Base-by-base conservation (phyloP, 1,140 invertebrate genomes). In the Chlorops oryzae region DNA sequence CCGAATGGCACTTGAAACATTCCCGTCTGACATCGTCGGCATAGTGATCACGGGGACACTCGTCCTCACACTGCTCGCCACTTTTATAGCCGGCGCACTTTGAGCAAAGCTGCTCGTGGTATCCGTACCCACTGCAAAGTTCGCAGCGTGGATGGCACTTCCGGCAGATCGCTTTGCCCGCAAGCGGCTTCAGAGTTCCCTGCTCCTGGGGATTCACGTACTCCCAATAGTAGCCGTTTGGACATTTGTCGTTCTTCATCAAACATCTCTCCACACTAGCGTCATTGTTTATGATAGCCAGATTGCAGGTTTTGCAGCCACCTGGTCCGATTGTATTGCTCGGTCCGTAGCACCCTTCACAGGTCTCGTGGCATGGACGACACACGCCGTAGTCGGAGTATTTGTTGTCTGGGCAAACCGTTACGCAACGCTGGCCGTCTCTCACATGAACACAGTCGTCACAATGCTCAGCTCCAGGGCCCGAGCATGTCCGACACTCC, bases 71-170 rank as follows among this genome's bases (percentile, higher is more conserved):
- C 62, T 92, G 89, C 59, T 94, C 89, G 1, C 87, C 88, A 47
- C 84, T 79, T 59, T 89, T 89, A 64, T 88, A 95, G 37, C 84
- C 83, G 5, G 82, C 80, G 65, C 92, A 96, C 58, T 91, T 83
- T 61, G 87, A 82, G 66, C 92, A 95, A 6, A 89, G 82, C 60
- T 84, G 81, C 50, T 84, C 81, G 58, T 93, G 90, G 54, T 90
- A 88, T 10, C 92, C 92, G 65, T 87, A 92, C 5, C 86, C 88
- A 28, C 82, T 87, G 71, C 94, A 98, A 35, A 85, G 86, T 54
- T 87, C 86, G 65, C 94, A 97, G 12, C 88, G 79, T 1, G 87
- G 82, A 76, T 98, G 90, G 66, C 95, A 98, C 64, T 86, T 90
- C 42, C 88, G 78, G 62, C 92, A 96, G 12, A 91, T 83, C 1